Conservation (phyloP, 2,797 vertebrate genomes). For the Picus viridis region DNA sequence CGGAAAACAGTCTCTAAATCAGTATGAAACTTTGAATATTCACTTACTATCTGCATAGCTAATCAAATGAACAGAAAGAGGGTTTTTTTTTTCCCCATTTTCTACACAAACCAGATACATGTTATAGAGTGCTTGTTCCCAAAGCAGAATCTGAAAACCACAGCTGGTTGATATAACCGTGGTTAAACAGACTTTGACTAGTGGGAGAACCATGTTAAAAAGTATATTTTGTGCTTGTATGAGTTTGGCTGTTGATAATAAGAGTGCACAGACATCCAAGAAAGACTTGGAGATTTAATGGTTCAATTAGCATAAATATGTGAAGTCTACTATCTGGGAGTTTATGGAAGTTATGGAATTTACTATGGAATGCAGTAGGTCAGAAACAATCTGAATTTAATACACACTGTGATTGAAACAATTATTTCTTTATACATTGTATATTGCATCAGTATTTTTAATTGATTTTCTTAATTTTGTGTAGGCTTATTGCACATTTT, state of each 20-base stretch:
- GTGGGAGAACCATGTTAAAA: neutral
- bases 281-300: neutral
- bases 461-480: neutral
- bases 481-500: neutral
- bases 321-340: neutral
- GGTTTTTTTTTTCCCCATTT: neutral
- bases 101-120: neutral
- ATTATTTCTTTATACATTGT: neutral
- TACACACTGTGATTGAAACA: neutral
- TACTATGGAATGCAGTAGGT: neutral
- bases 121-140: neutral
- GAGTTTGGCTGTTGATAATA: neutral
- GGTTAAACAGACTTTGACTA: neutral
- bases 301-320: neutral
- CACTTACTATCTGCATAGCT: neutral
- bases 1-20: neutral
- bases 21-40: neutral
- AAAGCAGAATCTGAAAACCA: neutral
- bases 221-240: neutral
- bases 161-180: neutral
- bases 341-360: neutral
- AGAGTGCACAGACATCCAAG: neutral
- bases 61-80: neutral
- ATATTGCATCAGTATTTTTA: neutral
- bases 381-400: neutral